Evolutionary conservation across 2,888 invertebrate genomes (phyloP).

Genomic region (Polymixis flavicincta): DNA sequence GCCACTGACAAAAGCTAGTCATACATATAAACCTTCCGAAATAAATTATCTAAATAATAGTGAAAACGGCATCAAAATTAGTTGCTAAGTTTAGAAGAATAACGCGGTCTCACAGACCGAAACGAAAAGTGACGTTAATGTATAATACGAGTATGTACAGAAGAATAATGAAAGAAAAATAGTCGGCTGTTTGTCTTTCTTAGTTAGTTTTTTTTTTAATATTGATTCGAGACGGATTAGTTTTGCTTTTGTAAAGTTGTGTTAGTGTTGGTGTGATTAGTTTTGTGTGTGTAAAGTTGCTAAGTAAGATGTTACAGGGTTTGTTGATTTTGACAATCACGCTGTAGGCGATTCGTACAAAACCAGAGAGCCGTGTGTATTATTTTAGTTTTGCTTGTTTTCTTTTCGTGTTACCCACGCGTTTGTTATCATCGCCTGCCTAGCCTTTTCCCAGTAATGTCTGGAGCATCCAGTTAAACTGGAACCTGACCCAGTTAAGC

Average conservation of each 20-base stretch:
- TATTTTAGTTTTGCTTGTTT: neutral
- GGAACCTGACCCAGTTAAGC: no score
- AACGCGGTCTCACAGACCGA: no score
- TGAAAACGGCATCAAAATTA: no score
- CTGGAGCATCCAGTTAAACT: no score
- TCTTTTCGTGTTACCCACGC: neutral
- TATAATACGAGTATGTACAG: neutral
- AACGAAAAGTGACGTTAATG: no score
- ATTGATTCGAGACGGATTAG: conserved; percentile 7
- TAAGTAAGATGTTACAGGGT: no score
- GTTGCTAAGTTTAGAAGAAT: no score
- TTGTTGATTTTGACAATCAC: neutral
- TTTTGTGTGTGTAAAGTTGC: neutral
- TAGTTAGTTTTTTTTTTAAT: neutral
- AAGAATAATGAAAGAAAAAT: conserved; percentile 30
- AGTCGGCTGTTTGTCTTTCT: conserved; percentile 20
- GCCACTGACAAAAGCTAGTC: no score
- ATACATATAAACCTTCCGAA: no score
- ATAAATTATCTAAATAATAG: no score
- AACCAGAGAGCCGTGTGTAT: neutral
- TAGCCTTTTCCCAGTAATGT: no score
- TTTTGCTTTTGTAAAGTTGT: neutral
- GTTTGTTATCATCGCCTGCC: neutral
- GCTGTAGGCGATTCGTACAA: neutral
- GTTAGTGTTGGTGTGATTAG: neutral